These are phyloP conservation scores for Thumatha senex DNA, from an alignment of 2,888 invertebrate genomes.

Conservation along the genomic window DNA sequence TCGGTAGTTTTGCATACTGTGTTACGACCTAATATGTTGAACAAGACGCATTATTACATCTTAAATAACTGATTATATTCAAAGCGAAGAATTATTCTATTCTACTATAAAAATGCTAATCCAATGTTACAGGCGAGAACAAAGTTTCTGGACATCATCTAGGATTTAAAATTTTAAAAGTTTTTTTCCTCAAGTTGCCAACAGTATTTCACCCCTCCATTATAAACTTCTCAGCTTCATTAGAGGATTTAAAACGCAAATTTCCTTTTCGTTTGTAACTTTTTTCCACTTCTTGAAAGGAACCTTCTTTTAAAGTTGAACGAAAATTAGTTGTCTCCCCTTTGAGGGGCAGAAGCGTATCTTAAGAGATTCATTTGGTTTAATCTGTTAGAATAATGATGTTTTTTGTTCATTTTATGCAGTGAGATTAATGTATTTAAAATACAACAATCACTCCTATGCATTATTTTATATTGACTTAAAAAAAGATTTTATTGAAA, in stretches of 20 bases:
- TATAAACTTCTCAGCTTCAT: constrained; percentile 82
- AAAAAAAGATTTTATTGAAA: too few species aligned
- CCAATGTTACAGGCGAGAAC: too few species aligned
- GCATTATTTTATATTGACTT: too few species aligned
- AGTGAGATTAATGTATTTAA: too few species aligned
- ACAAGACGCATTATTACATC: too few species aligned
- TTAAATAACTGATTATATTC: too few species aligned
- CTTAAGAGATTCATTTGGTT: constrained; percentile 75
- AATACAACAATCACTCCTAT: too few species aligned
- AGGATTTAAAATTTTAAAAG: constrained; percentile 24
- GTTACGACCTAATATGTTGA: too few species aligned
- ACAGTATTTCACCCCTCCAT: constrained; percentile 81
- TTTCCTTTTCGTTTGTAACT: constrained; percentile 83
- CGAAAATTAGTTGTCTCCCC: constrained; percentile 81
- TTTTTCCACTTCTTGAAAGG: constrained; percentile 81
- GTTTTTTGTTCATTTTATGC: constrained; percentile 33
- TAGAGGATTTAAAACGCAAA: constrained; percentile 84
- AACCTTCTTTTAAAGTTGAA: constrained; percentile 79
- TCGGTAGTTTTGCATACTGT: too few species aligned
- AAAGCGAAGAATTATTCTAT: too few species aligned
- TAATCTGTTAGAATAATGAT: constrained; percentile 76
- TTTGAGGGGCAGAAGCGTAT: constrained; percentile 74
- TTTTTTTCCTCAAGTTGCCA: constrained; percentile 77
- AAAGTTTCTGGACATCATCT: not conserved
- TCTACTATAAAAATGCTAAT: too few species aligned